Evolutionary conservation across 2,797 vertebrate species (phyloP), one percentile per base, ranked within the genome.

Genomic region (Pelodytes ibericus): DNA sequence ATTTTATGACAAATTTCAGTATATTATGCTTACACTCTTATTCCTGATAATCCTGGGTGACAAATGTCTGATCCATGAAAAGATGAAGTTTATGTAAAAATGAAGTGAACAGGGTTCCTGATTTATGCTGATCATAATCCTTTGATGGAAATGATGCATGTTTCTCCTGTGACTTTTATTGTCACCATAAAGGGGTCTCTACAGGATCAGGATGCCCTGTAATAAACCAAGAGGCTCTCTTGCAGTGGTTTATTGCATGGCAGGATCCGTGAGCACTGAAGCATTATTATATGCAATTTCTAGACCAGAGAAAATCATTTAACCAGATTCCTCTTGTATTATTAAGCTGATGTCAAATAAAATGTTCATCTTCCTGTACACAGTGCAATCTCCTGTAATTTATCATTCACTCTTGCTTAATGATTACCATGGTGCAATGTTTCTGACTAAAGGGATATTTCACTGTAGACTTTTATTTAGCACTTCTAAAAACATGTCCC

Each of bases 81-180:
- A 44, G 20, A 72, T 26, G 44, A 15, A 57, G 11, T 6, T 5
- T 36, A 36, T 36, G 1, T 36, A 6, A 36, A 6, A 36, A 36
- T 6, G 33, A 36, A 36, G 5, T 6, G 36, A 29, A 74, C 39
- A 30, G 47, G 33, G 56, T 53, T 24, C 51, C 20, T 8, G 31
- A 64, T 65, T 73, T 73, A 73, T 74, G 26, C 47, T n/a, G 20
- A 57, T 58, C 60, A 57, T 74, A 57, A 58, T 8, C 22, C 31
- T 44, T 11, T 4, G n/a, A 49, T 16, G n/a, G 16, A 49, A 49
- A 57, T 16, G 22, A 65, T 64, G 47, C 25, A 74, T 74, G 47
- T 74, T 74, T 66, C 33, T 65, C 11, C 56, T 65, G 36, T 58
- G 51, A 58, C 51, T 74, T 66, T 57, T 74, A 65, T 74, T 65